Evolutionary conservation across 1,140 invertebrate genomes (phyloP).

Genomic region (Armadillidium nasatum): DNA sequence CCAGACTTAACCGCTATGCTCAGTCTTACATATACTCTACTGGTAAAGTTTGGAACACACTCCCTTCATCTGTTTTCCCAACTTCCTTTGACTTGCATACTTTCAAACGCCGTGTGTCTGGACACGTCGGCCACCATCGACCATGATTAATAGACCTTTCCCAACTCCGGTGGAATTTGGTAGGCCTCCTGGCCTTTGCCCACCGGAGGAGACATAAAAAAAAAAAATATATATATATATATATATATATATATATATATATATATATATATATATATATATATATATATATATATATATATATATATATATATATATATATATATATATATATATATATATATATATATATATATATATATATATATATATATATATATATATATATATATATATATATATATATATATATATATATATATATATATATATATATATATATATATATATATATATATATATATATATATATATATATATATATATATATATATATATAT

Average conservation of each 20-base stretch:
- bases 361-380: not conserved
- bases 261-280: not conserved
- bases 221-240: not conserved
- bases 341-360: not conserved
- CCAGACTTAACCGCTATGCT: too few relatives aligned
- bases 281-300: not conserved
- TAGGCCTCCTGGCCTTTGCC: too few relatives aligned
- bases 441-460: conserved; percentile 3
- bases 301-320: not conserved
- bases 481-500: not conserved
- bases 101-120: too few relatives aligned
- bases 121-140: too few relatives aligned
- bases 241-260: not conserved
- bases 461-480: not conserved
- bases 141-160: too few relatives aligned
- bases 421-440: not conserved
- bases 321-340: conserved; percentile 3
- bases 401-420: not conserved
- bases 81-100: too few relatives aligned
- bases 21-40: too few relatives aligned
- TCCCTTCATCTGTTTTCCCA: too few relatives aligned
- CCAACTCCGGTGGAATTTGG: too few relatives aligned
- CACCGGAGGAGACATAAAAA: too few relatives aligned
- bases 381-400: conserved; percentile 3
- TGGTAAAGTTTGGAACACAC: too few relatives aligned